Evolutionary conservation across 35 echinoderm and acorn worm species (phyloP), one percentile per base, ranked within the genome.

Genomic region (Apostichopus japonicus): DNA sequence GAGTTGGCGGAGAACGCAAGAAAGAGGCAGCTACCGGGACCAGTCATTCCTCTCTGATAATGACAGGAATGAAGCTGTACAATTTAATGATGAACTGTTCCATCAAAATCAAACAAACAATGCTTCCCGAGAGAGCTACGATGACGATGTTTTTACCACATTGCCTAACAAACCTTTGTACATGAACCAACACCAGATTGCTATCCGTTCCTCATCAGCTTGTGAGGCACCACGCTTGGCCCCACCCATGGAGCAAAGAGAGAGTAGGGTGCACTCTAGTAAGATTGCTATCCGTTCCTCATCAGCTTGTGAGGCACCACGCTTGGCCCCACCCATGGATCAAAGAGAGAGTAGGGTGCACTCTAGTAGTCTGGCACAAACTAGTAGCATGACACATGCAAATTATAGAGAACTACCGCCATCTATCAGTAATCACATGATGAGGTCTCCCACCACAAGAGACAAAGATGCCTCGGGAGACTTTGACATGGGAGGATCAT

Each of bases 391-490:
- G 54, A 90, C 93, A 71, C 86, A 83, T 15, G 76, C 82, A 19
- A 92, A 77, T 65, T 92, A 92, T 8, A 59, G 95, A 56, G 95
- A 86, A 54, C 93, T 97, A 16, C 95, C 95, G 27, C 79, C 55
- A 13, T 91, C 93, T 24, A 92, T 97, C 17, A 91, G 93, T 27
- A 97, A 94, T 75, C 95, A 97, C 83, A 92, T 97, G 84, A 97
- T 97, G 95, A 90, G 95, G 15, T 84, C 94, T 16, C 86, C 91
- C 13, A 97, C 92, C 24, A 84, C 93, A 9, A 73, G 95, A 14
- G 95, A 97, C 24, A 97, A 94, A 44, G 95, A 97, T 91, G 95
- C 95, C 13, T 94, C 92, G 6, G 83, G 72, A 23, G 95, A 96
- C 24, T 96, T 96, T 94, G 95, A 97, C 53, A 84, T 97, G 77